Conservation (phyloP, 2,113 vertebrate species). For the Oriolus oriolus region DNA sequence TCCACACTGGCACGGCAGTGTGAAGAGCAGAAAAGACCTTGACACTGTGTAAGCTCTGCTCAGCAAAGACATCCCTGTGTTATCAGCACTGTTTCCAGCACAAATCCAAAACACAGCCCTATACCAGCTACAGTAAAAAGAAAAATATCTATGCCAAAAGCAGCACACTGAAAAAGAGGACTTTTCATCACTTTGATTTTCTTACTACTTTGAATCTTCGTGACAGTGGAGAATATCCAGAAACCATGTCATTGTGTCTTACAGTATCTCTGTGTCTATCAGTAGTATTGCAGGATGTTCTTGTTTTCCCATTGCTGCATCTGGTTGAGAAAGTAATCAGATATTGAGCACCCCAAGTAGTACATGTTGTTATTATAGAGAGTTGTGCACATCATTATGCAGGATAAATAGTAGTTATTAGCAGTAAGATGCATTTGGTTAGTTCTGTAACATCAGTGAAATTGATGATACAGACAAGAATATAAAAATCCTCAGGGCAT, state of each 20-base stretch:
- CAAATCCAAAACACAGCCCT: neutral
- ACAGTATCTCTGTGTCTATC: neutral
- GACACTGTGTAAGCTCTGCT: neutral
- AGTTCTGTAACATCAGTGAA: neutral
- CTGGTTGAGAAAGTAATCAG: neutral
- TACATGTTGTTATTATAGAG: neutral
- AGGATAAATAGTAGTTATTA: neutral
- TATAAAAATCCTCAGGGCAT: neutral
- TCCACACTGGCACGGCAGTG: rapidly evolving
- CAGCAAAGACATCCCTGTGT: neutral
- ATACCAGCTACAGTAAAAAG: neutral
- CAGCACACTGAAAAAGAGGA: neutral
- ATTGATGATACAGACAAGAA: neutral
- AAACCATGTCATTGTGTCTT: neutral
- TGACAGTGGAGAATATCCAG: neutral
- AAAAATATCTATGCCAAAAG: neutral
- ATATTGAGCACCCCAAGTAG: neutral
- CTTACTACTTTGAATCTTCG: neutral
- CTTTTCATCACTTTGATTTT: neutral
- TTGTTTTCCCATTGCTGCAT: neutral
- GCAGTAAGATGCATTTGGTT: neutral
- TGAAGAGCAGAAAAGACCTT: neutral
- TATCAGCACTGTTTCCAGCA: neutral
- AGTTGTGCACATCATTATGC: neutral
- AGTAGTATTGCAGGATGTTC: neutral